A percentile compares a stretch with the other conserved stretches of the same genome.
Conservation (phyloP, 2,797 vertebrate genomes). For the Rhinoraja longicauda region DNA sequence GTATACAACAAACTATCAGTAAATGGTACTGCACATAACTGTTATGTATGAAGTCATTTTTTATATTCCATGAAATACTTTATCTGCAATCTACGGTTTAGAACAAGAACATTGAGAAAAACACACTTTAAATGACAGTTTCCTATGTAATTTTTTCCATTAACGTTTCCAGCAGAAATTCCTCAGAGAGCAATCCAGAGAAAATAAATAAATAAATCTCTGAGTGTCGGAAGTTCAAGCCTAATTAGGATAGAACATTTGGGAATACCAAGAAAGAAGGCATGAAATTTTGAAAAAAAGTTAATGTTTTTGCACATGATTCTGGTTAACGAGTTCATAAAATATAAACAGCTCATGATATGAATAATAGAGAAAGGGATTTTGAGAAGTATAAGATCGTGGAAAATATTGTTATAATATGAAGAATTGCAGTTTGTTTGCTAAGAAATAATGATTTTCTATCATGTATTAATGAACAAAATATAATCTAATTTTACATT, state of each 20-base stretch:
- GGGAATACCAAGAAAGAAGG: not conserved
- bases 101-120: not conserved
- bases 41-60: not conserved
- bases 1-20: not conserved
- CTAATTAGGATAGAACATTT: not conserved
- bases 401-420: not conserved
- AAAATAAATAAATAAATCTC: not conserved
- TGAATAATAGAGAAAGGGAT: not conserved
- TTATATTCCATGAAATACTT: not conserved
- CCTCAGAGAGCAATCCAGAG: constrained; percentile 7
- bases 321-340: not conserved
- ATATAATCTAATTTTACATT: no score
- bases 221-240: constrained; percentile 2
- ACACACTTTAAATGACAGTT: not conserved
- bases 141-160: not conserved
- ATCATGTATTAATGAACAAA: not conserved
- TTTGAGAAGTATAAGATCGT: not conserved
- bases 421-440: not conserved
- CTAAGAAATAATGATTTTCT: not conserved
- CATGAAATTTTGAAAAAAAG: not conserved
- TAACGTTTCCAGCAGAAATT: constrained; percentile 6
- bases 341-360: not conserved
- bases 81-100: not conserved
- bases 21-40: not conserved
- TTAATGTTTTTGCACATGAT: not conserved